Evolutionary conservation across 2,797 vertebrate genomes (phyloP).

Genomic region (Naso thynnoides): DNA sequence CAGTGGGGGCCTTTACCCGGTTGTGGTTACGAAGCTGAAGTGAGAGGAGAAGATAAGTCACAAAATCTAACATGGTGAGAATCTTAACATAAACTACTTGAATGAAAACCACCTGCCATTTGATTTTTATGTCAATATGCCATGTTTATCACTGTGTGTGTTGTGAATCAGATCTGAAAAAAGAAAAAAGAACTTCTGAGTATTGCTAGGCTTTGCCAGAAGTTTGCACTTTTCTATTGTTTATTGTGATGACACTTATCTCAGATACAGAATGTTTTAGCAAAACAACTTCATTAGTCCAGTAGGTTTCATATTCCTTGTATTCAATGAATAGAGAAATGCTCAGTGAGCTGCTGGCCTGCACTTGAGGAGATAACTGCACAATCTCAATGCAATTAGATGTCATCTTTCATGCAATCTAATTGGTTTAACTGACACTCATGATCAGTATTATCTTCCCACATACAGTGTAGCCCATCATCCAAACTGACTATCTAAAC

Average conservation of each 20-base stretch:
- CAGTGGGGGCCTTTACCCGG: constrained; percentile 92
- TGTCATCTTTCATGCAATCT: constrained; percentile 27
- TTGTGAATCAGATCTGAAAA: neutral
- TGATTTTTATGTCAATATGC: neutral
- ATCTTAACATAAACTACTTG: neutral
- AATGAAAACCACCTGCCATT: neutral
- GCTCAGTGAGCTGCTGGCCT: neutral
- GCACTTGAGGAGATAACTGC: constrained; percentile 9
- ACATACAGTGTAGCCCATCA: constrained; percentile 9
- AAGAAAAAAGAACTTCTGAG: neutral
- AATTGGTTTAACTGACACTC: constrained; percentile 24
- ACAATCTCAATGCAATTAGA: constrained; percentile 26
- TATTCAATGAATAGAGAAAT: neutral
- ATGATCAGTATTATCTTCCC: constrained; percentile 17
- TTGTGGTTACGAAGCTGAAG: constrained; percentile 94
- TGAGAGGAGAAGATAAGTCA: neutral
- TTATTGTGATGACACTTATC: neutral
- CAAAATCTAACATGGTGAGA: neutral
- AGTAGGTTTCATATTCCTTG: neutral
- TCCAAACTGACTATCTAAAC: constrained; percentile 4
- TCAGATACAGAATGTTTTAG: neutral
- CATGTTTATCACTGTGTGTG: neutral
- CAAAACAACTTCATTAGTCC: neutral
- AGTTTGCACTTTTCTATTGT: neutral
- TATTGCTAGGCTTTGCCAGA: neutral